Evolutionary conservation across 2,888 invertebrate species (phyloP), one percentile per base, ranked within the genome.

Genomic region (Trichogramma dendrolimi): DNA sequence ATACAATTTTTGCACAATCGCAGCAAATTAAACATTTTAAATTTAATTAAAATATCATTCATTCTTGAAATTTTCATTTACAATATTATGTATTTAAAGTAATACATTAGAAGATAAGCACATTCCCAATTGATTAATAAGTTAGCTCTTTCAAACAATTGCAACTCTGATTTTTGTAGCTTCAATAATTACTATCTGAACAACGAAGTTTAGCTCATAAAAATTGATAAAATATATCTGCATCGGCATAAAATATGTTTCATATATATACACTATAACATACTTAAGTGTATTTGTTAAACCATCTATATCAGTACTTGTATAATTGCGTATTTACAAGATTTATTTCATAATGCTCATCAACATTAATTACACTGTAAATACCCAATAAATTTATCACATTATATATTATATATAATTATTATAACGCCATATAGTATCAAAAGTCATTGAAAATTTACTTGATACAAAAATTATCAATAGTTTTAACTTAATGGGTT

Each of bases 361-460:
- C 5, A 5, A 43, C 46, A 58, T 47, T 41, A 54, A 6, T 52
- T n/a, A 48, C 48, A 48, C 14, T 48, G 48, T 11, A 8, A 6
- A 48, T 10, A 6, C n/a, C 6, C 10, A 40, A 38, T 39, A 4
- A 39, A 38, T 51, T 46, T 51, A 55, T 43, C 41, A 7, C 42
- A 60, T 39, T 51, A 43, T 42, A 59, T 46, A 39, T 49, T 27
- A 49, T 39, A 11, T 14, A 46, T 46, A 8, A 5, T 5, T 38
- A 27, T 56, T 38, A 57, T 57, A 47, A 54, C 44, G 42, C 53
- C 53, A 50, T 41, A n/a, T 51, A 47, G 48, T 56, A 42, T 57
- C 61, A 56, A 63, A 60, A 51, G 60, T 65, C 49, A 49, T 53
- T 56, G 56, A 65, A 56, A 55, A 63, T 38, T 50, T 59, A 40